Conservation (phyloP, 2,113 vertebrate genomes). For the Microtus montanus region DNA sequence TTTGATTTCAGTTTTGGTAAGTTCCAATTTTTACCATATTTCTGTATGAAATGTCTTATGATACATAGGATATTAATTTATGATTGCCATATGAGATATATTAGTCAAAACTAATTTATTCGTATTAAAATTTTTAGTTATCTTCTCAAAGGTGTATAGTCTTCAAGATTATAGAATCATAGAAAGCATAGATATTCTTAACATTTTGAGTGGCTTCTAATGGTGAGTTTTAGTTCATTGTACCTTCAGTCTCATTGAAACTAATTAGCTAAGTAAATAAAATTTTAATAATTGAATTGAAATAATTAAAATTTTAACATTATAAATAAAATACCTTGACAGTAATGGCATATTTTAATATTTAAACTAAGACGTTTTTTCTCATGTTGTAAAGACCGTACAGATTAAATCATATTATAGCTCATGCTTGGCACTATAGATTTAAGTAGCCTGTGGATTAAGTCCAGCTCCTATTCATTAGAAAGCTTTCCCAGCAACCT, state of each 20-base stretch:
- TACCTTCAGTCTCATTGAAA: neutral
- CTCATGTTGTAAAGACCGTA: neutral
- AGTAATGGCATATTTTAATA: neutral
- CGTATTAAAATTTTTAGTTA: constrained; percentile 28
- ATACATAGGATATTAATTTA: constrained; percentile 34
- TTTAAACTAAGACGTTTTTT: neutral
- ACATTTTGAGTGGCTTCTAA: constrained; percentile 22
- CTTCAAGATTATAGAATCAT: constrained; percentile 32
- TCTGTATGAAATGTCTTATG: neutral
- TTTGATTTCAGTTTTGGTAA: constrained; percentile 45
- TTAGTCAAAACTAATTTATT: constrained; percentile 48
- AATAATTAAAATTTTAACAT: constrained; percentile 15
- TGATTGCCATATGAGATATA: constrained; percentile 14
- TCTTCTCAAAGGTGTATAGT: neutral
- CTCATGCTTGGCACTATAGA: neutral
- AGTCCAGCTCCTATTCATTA: neutral
- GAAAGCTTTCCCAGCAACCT: neutral
- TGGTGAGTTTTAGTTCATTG: neutral
- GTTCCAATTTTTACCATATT: constrained; percentile 26
- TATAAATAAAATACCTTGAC: neutral
- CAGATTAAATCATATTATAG: neutral
- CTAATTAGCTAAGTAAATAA: constrained; percentile 12
- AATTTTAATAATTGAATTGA: constrained; percentile 24
- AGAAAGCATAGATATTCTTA: neutral
- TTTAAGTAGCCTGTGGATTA: neutral